Evolutionary conservation across 2,113 vertebrate species (phyloP).

Genomic region (human (Homo sapiens)): GRCh38 chr14:74979501-74980000

Average conservation of each 20-base stretch:
- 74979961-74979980: not conserved
- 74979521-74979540: not conserved
- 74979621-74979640: not conserved
- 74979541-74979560: not conserved
- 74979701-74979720: not conserved
- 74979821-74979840: not conserved
- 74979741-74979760: not conserved
- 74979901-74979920: not conserved
- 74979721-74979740: too few species aligned
- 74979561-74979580: not conserved
- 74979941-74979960: not conserved
- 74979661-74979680: too few species aligned
- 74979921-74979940: not conserved
- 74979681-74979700: not conserved
- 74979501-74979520: not conserved
- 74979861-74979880: not conserved
- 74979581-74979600: not conserved
- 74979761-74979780: not conserved
- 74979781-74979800: not conserved
- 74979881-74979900: not conserved
- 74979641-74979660: not conserved
- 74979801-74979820: not conserved
- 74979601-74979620: conserved; percentile 4
- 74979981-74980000: conserved; percentile 8
- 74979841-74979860: not conserved